phyloP scores from a whole-genome alignment of 2,797 vertebrate genomes.

The Ambastaia sidthimunki region DNA sequence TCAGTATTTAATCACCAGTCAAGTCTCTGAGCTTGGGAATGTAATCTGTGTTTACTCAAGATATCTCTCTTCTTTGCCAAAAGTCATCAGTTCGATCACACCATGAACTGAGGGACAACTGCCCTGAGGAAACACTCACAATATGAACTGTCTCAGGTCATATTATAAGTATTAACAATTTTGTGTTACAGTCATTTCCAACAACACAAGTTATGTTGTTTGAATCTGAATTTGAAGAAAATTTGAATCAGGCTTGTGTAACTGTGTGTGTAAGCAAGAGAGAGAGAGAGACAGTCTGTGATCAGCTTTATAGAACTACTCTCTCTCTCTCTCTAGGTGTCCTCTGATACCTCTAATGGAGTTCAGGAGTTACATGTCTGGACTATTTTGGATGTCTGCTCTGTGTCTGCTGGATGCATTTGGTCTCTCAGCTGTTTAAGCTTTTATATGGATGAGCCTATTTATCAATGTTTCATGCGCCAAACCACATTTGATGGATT shows the following conservation, averaged over 20 bases:
- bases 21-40: slow-evolving; percentile 73
- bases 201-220: neutral
- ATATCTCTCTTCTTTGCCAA: slow-evolving; percentile 66
- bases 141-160: slow-evolving; percentile 5
- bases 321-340: neutral
- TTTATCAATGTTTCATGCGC: slow-evolving; percentile 16
- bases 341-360: neutral
- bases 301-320: neutral
- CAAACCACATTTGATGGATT: slow-evolving; percentile 22
- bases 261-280: neutral
- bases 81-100: slow-evolving; percentile 39
- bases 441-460: neutral
- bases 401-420: slow-evolving; percentile 34
- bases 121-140: slow-evolving; percentile 4
- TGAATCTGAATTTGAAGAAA: slow-evolving; percentile 1
- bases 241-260: neutral
- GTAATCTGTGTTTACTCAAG: slow-evolving; percentile 73
- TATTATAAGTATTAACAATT: neutral
- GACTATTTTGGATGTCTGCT: slow-evolving; percentile 25
- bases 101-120: slow-evolving; percentile 20
- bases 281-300: neutral
- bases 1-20: slow-evolving; percentile 65
- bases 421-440: neutral
- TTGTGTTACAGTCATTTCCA: neutral
- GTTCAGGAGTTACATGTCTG: neutral